Base-by-base conservation (phyloP, 2,888 invertebrate species). In the Agriopis aurantiaria region DNA sequence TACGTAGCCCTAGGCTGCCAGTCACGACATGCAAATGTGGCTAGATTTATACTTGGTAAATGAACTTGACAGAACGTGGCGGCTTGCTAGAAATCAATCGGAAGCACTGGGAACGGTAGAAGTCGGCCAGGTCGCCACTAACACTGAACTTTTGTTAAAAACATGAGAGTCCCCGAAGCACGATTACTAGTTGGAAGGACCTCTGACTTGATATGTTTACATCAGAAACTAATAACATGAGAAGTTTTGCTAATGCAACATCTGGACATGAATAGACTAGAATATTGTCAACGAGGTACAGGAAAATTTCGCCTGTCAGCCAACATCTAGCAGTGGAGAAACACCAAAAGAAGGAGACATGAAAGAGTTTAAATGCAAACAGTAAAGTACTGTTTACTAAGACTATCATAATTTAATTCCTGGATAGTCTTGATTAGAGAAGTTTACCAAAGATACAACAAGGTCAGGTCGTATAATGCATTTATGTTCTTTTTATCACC, bases 21-120 rank as follows among this genome's bases (percentile, higher is more conserved):
- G 74, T 70, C 70, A 70, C 70, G 70, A 70, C 62, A 66, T 70
- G 70, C 66, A 66, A 70, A 70, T 70, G 53, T n/a, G 17, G 41
- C 57, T 65, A 69, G 65, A 65, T 62, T 70, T 56, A 56, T 71
- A 71, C 68, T 58, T 64, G 73, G 73, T 78, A 69, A 72, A 23
- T 61, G 60, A 51, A 43, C 53, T 58, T 46, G 62, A 56, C 14
- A 58, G 40, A 68, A 68, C 40, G 46, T 40, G 52, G 60, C 46
- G 14, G 2, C 49, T 55, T 55, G 43, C 14, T 11, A 51, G 49
- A 56, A 60, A 59, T 59, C 33, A 53, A n/a, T 57, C 60, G 62
- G 57, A 60, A 66, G 41, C 51, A 33, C n/a, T 57, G 49, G 43
- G 41, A 55, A 46, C 11, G 33, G 45, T 51, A 58, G 65, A 69